Base-by-base conservation (phyloP, 35 echinoderm and acorn worm genomes). In the Lytechinus variegatus region DNA sequence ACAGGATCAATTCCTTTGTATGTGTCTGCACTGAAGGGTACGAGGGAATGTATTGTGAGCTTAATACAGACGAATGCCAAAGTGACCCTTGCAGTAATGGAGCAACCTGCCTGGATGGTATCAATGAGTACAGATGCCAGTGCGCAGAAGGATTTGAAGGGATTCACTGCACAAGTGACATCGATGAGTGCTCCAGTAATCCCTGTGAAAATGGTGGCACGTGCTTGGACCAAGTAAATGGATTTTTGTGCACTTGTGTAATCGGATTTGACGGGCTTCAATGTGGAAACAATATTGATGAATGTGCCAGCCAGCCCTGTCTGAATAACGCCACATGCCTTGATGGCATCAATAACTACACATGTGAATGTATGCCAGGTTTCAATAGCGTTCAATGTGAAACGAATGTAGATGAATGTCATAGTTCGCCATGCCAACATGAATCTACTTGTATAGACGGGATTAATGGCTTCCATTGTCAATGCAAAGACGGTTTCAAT, bases 161-260 rank as follows among this genome's bases (percentile, higher is more conserved):
- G 55, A 54, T 27, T 93, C 92, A 55, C 27, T 95, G 94, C 54
- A 54, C 8, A n/a, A 72, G 19, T 21, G 93, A 97, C 54, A 94
- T 97, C 14, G 89, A 99, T 55, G 98, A 99, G 86, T 99, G 98
- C 54, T 14, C 52, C 10, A 96, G 95, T 44, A 54, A 91, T 28
- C 98, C 98, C 3, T 99, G 98, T 94, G 27, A 89, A 94, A 99
- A 99, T 89, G 66, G 87, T 94, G 97, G 61, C 21, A 95, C 87
- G 3, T 99, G 98, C 51, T 9, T 94, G 6, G 97, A 99, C 95
- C 55, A 94, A 27, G 61, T 96, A 10, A 96, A 95, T 94, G 52
- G 24, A 21, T 99, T 96, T 53, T 93, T 54, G 11, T 99, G 98
- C 56, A 14, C 13, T 52, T 99, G 98, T 56, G 28, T 58, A 0